A percentile compares a stretch with the other conserved stretches of the same genome.
Evolutionary conservation across 2,113 vertebrate genomes (phyloP).

Genomic region (Hassar affinis): DNA sequence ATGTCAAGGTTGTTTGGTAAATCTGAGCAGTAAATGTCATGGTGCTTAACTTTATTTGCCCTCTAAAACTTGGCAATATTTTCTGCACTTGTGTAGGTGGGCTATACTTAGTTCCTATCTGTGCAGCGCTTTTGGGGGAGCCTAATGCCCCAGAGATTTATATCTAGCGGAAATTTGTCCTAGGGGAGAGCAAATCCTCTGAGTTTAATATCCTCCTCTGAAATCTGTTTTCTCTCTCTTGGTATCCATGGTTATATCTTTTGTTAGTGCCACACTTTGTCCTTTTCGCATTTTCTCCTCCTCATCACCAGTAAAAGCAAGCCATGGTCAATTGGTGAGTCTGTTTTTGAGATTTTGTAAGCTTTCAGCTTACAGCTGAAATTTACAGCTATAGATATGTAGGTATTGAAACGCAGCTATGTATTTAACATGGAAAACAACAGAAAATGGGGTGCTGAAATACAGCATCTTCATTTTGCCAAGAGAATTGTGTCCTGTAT

Average conservation of each 20-base stretch:
- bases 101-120: slow-evolving; percentile 42
- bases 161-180: slow-evolving; percentile 55
- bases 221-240: slow-evolving; percentile 54
- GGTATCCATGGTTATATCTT: slow-evolving; percentile 48
- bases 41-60: slow-evolving; percentile 56
- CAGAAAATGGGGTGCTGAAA: slow-evolving; percentile 11
- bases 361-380: background rate
- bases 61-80: slow-evolving; percentile 53
- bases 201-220: slow-evolving; percentile 57
- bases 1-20: slow-evolving; percentile 55
- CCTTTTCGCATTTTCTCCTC: slow-evolving; percentile 22
- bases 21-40: slow-evolving; percentile 57
- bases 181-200: slow-evolving; percentile 42
- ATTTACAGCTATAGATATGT: slow-evolving; percentile 27
- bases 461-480: slow-evolving; percentile 7
- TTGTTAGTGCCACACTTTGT: slow-evolving; percentile 34
- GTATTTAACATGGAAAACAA: slow-evolving; percentile 25
- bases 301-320: slow-evolving; percentile 28
- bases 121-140: slow-evolving; percentile 48
- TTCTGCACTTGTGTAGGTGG: slow-evolving; percentile 47
- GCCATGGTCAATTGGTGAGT: slow-evolving; percentile 35
- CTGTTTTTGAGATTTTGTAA: slow-evolving; percentile 31
- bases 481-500: slow-evolving; percentile 19
- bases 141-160: slow-evolving; percentile 50
- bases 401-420: slow-evolving; percentile 26